phyloP scores from a whole-genome alignment of 1,140 invertebrate genomes.

The Sarcophaga bullata region DNA sequence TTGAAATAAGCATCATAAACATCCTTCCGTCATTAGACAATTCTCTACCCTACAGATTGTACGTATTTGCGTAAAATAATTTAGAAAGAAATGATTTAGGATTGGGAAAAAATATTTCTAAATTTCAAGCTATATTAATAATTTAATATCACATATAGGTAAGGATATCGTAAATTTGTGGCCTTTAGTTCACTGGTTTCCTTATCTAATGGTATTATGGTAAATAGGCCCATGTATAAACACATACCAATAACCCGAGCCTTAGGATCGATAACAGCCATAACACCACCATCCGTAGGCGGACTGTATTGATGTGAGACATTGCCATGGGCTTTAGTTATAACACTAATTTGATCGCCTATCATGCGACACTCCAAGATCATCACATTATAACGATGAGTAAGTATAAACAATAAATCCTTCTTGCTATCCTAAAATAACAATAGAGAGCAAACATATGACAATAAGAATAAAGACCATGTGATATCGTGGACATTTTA shows the following conservation, averaged over 20 bases:
- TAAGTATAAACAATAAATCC: conserved; percentile 94
- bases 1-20: too few species aligned
- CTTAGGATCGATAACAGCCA: conserved; percentile 96
- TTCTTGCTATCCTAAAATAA: conserved; percentile 84
- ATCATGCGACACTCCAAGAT: conserved; percentile 89
- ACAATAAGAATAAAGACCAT: background rate
- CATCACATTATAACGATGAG: conserved; percentile 95
- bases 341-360: conserved; percentile 87
- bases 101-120: too few species aligned
- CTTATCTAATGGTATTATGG: conserved; percentile 93
- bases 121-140: too few species aligned
- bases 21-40: too few species aligned
- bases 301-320: conserved; percentile 91
- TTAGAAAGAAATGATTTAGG: too few species aligned
- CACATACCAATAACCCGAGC: conserved; percentile 93
- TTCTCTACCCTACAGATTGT: too few species aligned
- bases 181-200: conserved; percentile 94
- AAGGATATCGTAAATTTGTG: conserved; percentile 83
- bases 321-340: conserved; percentile 96
- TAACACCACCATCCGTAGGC: conserved; percentile 92
- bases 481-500: conserved; percentile 14
- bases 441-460: conserved; percentile 52
- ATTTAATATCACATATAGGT: too few species aligned
- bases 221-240: conserved; percentile 96
- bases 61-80: too few species aligned